phyloP scores from a whole-genome alignment of 1,140 invertebrate genomes.

The Bombus turneri region DNA sequence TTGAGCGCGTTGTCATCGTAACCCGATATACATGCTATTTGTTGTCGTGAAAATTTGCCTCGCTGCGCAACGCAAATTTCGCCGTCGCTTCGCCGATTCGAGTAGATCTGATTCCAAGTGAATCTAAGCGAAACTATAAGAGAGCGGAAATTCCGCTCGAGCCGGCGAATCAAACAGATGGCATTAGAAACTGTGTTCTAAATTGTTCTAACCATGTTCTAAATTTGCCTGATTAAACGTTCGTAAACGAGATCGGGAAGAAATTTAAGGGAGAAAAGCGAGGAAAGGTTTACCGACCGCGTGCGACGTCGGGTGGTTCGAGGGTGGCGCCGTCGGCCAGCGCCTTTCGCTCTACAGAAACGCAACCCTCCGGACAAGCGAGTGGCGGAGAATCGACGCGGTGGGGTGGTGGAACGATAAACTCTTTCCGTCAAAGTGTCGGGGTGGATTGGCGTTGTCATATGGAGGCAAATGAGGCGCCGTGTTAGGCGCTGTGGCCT shows the following conservation, averaged over 20 bases:
- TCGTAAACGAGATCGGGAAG: neutral
- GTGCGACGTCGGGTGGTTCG: neutral
- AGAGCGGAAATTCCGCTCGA: too few relatives aligned
- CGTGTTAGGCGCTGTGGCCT: slow-evolving; percentile 61
- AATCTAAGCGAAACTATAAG: neutral
- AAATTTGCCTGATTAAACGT: neutral
- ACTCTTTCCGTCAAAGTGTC: slow-evolving; percentile 43
- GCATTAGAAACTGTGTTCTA: too few relatives aligned
- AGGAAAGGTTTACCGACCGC: slow-evolving; percentile 47
- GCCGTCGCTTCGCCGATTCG: neutral
- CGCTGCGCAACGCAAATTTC: neutral
- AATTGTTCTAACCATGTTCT: too few relatives aligned
- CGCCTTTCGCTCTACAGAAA: neutral
- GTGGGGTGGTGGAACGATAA: slow-evolving; percentile 25
- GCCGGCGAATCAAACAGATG: neutral
- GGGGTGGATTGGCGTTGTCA: slow-evolving; percentile 43
- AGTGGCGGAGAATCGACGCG: slow-evolving; percentile 12
- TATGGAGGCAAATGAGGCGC: slow-evolving; percentile 63
- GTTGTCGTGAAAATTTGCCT: slow-evolving; percentile 5
- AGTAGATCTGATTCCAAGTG: neutral
- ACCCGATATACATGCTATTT: slow-evolving; percentile 25
- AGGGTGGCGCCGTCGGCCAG: slow-evolving; percentile 45
- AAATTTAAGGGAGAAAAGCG: neutral
- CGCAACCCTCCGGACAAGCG: slow-evolving; percentile 10
- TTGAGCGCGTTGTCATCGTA: slow-evolving; percentile 38